Conservation (phyloP, 2,888 invertebrate genomes). For the Cosmia trapezina region DNA sequence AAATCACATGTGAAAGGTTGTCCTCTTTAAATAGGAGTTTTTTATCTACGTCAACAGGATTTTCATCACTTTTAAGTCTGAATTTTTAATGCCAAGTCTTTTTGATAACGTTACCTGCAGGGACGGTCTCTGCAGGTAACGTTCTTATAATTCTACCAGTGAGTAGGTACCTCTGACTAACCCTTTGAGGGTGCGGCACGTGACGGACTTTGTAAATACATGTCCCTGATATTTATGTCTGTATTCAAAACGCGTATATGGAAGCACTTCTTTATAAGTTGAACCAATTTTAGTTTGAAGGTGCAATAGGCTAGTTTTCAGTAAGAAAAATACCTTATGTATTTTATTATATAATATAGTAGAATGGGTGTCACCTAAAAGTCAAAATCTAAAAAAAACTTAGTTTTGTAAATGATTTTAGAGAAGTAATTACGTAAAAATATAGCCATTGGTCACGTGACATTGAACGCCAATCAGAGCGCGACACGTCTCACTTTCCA, state of each 20-base stretch:
- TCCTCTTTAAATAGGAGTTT: neutral
- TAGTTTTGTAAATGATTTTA: too few species aligned
- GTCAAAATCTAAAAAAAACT: too few species aligned
- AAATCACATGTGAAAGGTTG: neutral
- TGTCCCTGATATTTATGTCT: neutral
- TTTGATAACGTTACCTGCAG: neutral
- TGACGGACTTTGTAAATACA: conserved; percentile 22
- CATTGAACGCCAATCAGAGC: too few species aligned
- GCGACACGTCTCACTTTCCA: too few species aligned
- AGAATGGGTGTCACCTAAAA: too few species aligned
- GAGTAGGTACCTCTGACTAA: neutral
- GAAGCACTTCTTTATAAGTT: neutral
- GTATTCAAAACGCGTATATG: neutral
- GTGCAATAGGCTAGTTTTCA: neutral
- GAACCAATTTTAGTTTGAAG: neutral
- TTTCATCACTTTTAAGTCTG: neutral
- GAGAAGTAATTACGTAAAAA: too few species aligned
- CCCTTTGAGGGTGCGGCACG: conserved; percentile 26
- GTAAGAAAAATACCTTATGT: too few species aligned
- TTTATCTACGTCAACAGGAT: neutral
- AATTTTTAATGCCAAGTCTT: neutral
- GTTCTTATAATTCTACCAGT: conserved; percentile 9
- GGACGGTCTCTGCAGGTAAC: too few species aligned
- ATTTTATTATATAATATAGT: too few species aligned
- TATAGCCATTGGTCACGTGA: too few species aligned